phyloP scores from a whole-genome alignment of 2,888 invertebrate genomes.

The Parnassius glacialis region DNA sequence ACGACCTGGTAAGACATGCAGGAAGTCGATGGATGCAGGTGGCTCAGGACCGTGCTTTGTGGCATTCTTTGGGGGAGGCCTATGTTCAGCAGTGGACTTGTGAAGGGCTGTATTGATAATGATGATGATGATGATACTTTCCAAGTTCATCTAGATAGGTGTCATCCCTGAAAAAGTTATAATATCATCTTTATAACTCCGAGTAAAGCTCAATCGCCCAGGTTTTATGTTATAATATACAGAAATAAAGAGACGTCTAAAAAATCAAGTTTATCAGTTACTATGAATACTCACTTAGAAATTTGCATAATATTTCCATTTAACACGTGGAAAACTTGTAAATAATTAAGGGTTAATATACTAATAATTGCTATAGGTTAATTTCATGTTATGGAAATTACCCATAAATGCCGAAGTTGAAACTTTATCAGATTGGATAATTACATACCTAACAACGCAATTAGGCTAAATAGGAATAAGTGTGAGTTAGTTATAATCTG shows the following conservation, averaged over 20 bases:
- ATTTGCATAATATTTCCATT: constrained; percentile 6
- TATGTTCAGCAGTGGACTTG: too few relatives aligned
- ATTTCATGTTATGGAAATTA: constrained; percentile 20
- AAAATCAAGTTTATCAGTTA: not conserved
- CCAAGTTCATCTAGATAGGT: too few relatives aligned
- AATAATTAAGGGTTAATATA: constrained; percentile 18
- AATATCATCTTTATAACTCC: too few relatives aligned
- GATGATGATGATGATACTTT: too few relatives aligned
- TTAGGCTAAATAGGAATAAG: not conserved
- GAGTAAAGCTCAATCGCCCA: too few relatives aligned
- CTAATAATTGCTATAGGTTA: constrained; percentile 15
- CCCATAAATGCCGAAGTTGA: constrained; percentile 2
- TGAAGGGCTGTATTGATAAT: too few relatives aligned
- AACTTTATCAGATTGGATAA: constrained; percentile 19
- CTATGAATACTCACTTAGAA: not conserved
- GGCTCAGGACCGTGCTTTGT: too few relatives aligned
- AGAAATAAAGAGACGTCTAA: not conserved
- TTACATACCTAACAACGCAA: constrained; percentile 4
- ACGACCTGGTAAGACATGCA: too few relatives aligned
- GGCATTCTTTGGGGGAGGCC: too few relatives aligned
- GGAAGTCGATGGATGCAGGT: too few relatives aligned
- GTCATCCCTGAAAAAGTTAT: too few relatives aligned
- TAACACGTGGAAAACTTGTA: not conserved
- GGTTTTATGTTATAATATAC: not conserved
- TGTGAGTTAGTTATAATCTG: too few relatives aligned